A percentile compares a stretch with the other conserved stretches of the same genome.
Conservation (phyloP, 1,140 invertebrate species). For the Procambarus virginalis region DNA sequence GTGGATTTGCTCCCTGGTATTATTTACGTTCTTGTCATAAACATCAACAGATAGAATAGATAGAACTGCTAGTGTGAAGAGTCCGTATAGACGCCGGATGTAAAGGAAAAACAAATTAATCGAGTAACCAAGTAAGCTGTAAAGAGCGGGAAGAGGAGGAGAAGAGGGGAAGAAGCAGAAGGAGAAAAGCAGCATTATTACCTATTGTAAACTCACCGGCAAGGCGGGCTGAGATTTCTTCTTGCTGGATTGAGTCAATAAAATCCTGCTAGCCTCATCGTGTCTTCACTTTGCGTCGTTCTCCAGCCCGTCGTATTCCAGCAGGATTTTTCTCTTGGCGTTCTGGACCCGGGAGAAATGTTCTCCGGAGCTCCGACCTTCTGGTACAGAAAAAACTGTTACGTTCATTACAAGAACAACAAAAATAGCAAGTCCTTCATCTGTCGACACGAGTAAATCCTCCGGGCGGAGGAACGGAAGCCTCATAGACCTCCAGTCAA, state of each 20-base stretch:
- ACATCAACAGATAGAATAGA: no score
- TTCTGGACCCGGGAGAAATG: not conserved
- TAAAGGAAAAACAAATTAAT: not conserved
- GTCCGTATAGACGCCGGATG: no score
- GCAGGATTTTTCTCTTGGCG: not conserved
- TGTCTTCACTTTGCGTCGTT: not conserved
- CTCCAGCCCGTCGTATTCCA: not conserved
- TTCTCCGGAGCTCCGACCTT: not conserved
- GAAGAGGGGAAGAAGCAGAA: not conserved
- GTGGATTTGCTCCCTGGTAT: no score
- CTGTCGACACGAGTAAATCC: no score
- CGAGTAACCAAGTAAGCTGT: not conserved
- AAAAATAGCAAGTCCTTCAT: not conserved
- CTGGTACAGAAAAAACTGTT: not conserved
- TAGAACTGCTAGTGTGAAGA: no score
- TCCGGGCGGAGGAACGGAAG: not conserved
- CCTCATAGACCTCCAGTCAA: conserved; percentile 16
- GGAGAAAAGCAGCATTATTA: not conserved
- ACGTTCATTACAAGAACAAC: not conserved
- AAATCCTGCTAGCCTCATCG: not conserved
- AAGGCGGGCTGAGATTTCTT: not conserved
- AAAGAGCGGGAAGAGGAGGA: not conserved
- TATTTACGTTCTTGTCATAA: no score
- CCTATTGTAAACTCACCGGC: conserved; percentile 4
- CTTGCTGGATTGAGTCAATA: conserved; percentile 5